Percentiles rank a stretch among this genome's conserved stretches.
Evolutionary conservation across 2,888 invertebrate species (phyloP).

Genomic region (Drosophila algonquin): DNA sequence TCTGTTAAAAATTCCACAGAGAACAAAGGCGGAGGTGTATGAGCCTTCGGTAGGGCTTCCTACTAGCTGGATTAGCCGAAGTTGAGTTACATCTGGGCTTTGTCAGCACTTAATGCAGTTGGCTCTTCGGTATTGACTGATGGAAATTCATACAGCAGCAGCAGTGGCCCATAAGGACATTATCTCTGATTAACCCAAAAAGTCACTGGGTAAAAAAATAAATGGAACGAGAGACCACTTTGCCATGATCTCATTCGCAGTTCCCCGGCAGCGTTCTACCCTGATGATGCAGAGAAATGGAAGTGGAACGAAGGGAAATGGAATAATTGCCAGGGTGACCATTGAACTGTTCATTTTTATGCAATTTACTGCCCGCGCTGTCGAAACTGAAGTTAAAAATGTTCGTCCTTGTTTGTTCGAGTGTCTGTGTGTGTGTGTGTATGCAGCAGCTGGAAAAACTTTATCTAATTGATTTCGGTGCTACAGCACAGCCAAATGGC

Average conservation of each 20-base stretch:
- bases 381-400: slow-evolving; percentile 55
- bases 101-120: slow-evolving; percentile 25
- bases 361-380: slow-evolving; percentile 50
- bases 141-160: slow-evolving; percentile 6
- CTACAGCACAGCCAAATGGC: slow-evolving; percentile 60
- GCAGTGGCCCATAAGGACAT: slow-evolving; percentile 18
- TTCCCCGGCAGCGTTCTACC: neutral
- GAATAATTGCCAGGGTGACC: slow-evolving; percentile 40
- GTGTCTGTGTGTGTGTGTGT: slow-evolving; percentile 12
- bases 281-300: slow-evolving; percentile 25
- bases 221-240: neutral
- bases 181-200: slow-evolving; percentile 38
- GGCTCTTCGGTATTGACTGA: slow-evolving; percentile 24
- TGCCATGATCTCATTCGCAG: slow-evolving; percentile 1
- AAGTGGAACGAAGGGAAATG: slow-evolving; percentile 9
- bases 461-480: slow-evolving; percentile 73
- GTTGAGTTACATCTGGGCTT: neutral
- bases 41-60: neutral
- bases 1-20: neutral
- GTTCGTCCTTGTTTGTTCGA: slow-evolving; percentile 16
- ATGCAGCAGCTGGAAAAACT: slow-evolving; percentile 54
- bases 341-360: slow-evolving; percentile 64
- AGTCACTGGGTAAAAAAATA: neutral
- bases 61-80: neutral
- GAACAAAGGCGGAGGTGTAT: neutral